Evolutionary conservation across 2,797 vertebrate species (phyloP), one percentile per base, ranked within the genome.

Genomic region (Hydrophis major): DNA sequence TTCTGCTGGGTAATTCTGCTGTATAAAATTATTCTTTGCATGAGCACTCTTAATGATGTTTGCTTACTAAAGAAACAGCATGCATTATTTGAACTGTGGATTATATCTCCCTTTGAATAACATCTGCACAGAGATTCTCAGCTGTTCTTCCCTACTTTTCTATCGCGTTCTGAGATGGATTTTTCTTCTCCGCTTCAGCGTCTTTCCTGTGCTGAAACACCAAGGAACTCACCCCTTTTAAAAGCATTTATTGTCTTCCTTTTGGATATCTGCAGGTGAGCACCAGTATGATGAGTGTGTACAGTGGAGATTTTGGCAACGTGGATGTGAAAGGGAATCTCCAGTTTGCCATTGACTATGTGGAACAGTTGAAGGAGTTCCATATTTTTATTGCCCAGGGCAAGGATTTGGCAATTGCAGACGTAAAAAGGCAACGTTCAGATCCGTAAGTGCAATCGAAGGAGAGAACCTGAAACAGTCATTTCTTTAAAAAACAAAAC

Each of bases 331-430:
- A 98, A 94, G 99, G 99, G 42, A 98, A 95, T 94, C 97, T 99
- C 92, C 99, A 99, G 96, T 98, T 99, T 94, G 98, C 99, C 7
- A 91, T 99, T 13, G 99, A 99, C 96, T 99, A 99, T 25, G 98
- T 98, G 93, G 98, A 99, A 90, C 98, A 98, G 93, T 97, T 99
- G 86, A 97, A 96, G 0, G 99, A 99, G 96, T 97, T 99, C 92
- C 99, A 99, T 55, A 96, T 99, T 92, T 99, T 99, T 86, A 98
- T 99, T 93, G 98, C 98, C 95, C 98, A 98, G 91, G 99, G 99
- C 96, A 98, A 97, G 93, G 98, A 98, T 90, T 96, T 99, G 95
- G 99, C 99, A 4, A 94, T 98, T 10, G 99, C 98, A 0, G 99
- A 99, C 56, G 88, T 96, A 32, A 99, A 98, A 96, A 99, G 98